Evolutionary conservation across 1,140 invertebrate genomes (phyloP).

Genomic region (Ectropis grisescens): DNA sequence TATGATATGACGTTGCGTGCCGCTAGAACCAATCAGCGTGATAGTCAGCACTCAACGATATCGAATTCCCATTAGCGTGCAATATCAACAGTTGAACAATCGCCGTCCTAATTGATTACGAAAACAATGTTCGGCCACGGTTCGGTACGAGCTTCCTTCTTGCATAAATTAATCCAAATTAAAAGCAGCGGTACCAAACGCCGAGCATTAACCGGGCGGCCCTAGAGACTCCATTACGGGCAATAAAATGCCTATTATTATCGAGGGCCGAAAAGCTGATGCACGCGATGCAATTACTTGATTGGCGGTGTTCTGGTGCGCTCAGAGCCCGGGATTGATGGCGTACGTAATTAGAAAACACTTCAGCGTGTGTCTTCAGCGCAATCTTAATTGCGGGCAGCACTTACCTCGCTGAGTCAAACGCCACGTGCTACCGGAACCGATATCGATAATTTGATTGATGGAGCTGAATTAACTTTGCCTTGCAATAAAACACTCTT

Average conservation of each 20-base stretch:
- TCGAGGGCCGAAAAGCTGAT: conserved; percentile 67
- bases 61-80: conserved; percentile 38
- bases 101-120: conserved; percentile 50
- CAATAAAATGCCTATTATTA: conserved; percentile 70
- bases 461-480: too few relatives aligned
- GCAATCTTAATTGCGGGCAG: conserved; percentile 62
- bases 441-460: too few relatives aligned
- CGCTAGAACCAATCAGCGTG: conserved; percentile 47
- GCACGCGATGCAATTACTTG: conserved; percentile 69
- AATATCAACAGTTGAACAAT: conserved; percentile 39
- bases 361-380: conserved; percentile 64
- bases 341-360: conserved; percentile 67
- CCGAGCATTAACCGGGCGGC: conserved; percentile 45
- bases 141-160: conserved; percentile 30
- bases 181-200: conserved; percentile 52
- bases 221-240: conserved; percentile 67
- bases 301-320: conserved; percentile 61
- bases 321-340: conserved; percentile 57
- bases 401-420: conserved; percentile 60
- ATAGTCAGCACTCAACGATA: conserved; percentile 48
- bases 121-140: conserved; percentile 26
- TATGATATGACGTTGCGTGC: conserved; percentile 25
- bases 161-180: conserved; percentile 61
- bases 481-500: too few relatives aligned
- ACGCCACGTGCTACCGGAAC: conserved; percentile 29